Evolutionary conservation across 2,113 vertebrate genomes (phyloP).

Genomic region (Mastomys coucha): DNA sequence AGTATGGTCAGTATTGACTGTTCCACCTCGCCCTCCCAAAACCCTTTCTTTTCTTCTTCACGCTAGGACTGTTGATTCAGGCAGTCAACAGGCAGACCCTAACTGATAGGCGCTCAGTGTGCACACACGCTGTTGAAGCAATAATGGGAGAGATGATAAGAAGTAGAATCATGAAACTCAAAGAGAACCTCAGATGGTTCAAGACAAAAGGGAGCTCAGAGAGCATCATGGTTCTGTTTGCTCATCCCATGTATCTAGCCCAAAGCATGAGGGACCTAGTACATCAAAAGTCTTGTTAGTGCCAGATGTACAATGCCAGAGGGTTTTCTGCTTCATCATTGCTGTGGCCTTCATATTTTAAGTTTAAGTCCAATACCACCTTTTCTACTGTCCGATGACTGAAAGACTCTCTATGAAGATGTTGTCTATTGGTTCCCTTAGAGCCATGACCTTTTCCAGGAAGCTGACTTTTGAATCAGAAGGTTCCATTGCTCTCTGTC

Average conservation of each 20-base stretch:
- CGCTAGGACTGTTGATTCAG: neutral
- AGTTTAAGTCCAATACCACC: neutral
- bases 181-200: slow-evolving; percentile 10
- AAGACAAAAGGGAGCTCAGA: slow-evolving; percentile 13
- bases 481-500: neutral
- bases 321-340: neutral
- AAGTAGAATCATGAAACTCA: neutral
- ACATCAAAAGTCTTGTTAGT: neutral
- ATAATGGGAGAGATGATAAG: neutral
- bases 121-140: neutral
- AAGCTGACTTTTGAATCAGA: neutral
- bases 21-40: neutral
- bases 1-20: neutral
- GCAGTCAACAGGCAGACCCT: neutral
- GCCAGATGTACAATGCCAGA: neutral
- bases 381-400: neutral
- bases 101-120: slow-evolving; percentile 37
- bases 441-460: neutral
- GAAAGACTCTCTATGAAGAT: neutral
- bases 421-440: neutral
- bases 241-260: neutral
- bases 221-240: neutral
- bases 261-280: neutral
- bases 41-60: neutral
- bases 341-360: neutral